phyloP scores from a whole-genome alignment of 2,113 vertebrate species.

The Seriola quinqueradiata region DNA sequence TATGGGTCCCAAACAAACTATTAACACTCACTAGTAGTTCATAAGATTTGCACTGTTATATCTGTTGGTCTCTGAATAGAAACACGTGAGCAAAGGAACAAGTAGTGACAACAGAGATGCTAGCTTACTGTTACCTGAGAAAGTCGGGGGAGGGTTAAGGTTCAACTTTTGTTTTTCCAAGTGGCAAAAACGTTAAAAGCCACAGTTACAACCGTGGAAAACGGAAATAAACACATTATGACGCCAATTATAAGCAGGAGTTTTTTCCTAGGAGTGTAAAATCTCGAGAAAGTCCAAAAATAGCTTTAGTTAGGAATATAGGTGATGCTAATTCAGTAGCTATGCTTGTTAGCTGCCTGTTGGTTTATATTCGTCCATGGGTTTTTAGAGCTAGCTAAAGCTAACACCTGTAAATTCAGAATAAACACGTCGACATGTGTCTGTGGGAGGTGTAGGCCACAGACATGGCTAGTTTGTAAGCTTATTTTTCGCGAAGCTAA shows the following conservation, averaged over 20 bases:
- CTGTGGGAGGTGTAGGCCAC: rapidly evolving
- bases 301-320: background rate
- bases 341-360: conserved; percentile 3
- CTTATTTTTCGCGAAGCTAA: background rate
- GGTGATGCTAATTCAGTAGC: conserved; percentile 11
- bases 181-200: background rate
- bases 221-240: background rate
- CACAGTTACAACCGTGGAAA: background rate
- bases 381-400: background rate
- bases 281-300: background rate
- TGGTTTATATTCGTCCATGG: background rate
- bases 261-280: background rate
- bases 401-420: background rate
- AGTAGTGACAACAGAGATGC: background rate
- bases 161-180: conserved; percentile 26
- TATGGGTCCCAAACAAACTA: too few relatives aligned
- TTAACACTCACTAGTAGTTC: too few relatives aligned
- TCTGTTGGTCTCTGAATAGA: too few relatives aligned
- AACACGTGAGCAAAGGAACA: background rate
- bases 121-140: conserved; percentile 50
- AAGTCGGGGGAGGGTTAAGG: background rate
- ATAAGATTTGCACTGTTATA: too few relatives aligned
- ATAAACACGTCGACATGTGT: background rate
- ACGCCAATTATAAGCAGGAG: background rate
- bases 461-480: background rate